These are phyloP conservation scores for Zootermopsis nevadensis DNA, from an alignment of 2,888 invertebrate genomes.

Conservation along the genomic window DNA sequence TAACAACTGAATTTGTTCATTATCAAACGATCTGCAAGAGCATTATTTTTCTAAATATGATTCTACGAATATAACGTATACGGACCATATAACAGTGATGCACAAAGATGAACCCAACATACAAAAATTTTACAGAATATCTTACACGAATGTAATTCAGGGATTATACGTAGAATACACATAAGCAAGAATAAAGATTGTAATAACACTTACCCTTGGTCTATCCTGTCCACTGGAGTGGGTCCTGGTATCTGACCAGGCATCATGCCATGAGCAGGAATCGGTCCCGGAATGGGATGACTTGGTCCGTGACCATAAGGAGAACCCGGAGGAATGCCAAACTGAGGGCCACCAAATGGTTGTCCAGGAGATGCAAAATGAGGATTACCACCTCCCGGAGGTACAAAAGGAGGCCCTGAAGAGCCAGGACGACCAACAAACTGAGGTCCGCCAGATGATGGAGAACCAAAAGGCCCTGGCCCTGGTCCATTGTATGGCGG, in stretches of 20 bases:
- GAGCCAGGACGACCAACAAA: constrained; percentile 71
- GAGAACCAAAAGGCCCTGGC: constrained; percentile 76
- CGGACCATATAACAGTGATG: too few species aligned
- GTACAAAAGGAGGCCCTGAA: constrained; percentile 61
- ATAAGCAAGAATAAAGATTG: not conserved
- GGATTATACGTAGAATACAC: too few species aligned
- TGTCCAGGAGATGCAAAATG: constrained; percentile 74
- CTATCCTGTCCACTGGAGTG: constrained; percentile 84
- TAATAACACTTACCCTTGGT: constrained; percentile 73
- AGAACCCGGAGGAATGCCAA: constrained; percentile 77
- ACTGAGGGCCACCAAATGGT: constrained; percentile 73
- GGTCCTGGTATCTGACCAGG: constrained; percentile 74
- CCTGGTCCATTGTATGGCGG: constrained; percentile 78
- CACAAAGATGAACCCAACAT: too few species aligned
- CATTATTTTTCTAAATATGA: too few species aligned
- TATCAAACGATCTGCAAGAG: too few species aligned
- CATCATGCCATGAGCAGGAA: constrained; percentile 71
- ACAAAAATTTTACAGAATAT: too few species aligned
- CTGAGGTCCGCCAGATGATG: constrained; percentile 75
- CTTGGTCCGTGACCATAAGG: constrained; percentile 75
- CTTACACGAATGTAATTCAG: too few species aligned
- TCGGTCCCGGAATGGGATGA: constrained; percentile 72
- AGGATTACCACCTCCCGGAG: constrained; percentile 74
- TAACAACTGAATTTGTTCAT: too few species aligned
- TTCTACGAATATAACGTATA: too few species aligned